Evolutionary conservation across 1,140 invertebrate species (phyloP).

Genomic region (Micrasema longulum): DNA sequence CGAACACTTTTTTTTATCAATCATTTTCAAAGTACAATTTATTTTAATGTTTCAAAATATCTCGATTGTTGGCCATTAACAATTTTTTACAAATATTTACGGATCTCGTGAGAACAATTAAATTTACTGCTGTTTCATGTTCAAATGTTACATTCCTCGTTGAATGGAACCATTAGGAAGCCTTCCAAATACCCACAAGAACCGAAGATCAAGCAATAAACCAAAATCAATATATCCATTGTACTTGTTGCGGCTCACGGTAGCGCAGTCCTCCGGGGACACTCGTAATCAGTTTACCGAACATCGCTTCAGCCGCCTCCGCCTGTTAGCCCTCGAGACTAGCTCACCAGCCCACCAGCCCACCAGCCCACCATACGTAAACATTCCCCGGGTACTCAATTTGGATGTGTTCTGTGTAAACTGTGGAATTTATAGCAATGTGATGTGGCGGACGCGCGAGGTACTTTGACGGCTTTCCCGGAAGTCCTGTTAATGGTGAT

Average conservation of each 20-base stretch:
- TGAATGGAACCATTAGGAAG: slow-evolving; percentile 36
- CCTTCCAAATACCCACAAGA: slow-evolving; percentile 39
- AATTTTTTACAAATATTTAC: no score
- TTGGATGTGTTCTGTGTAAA: not conserved
- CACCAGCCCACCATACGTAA: not conserved
- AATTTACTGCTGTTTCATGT: no score
- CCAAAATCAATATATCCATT: slow-evolving; percentile 48
- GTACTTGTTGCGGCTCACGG: slow-evolving; percentile 36
- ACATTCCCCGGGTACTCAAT: not conserved
- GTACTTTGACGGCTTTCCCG: not conserved
- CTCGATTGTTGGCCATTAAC: no score
- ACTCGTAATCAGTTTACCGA: slow-evolving; percentile 41
- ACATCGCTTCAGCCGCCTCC: slow-evolving; percentile 16
- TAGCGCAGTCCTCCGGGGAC: slow-evolving; percentile 10
- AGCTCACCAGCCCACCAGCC: not conserved
- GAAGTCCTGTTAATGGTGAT: no score
- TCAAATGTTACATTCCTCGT: not conserved
- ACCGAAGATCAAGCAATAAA: slow-evolving; percentile 44
- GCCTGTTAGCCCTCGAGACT: not conserved
- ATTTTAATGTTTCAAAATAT: no score
- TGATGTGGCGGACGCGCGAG: not conserved
- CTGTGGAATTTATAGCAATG: no score
- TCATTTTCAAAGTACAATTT: no score
- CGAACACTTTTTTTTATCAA: no score
- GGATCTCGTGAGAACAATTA: no score